Evolutionary conservation across 1,140 invertebrate species (phyloP).

Genomic region (Mercenaria mercenaria): DNA sequence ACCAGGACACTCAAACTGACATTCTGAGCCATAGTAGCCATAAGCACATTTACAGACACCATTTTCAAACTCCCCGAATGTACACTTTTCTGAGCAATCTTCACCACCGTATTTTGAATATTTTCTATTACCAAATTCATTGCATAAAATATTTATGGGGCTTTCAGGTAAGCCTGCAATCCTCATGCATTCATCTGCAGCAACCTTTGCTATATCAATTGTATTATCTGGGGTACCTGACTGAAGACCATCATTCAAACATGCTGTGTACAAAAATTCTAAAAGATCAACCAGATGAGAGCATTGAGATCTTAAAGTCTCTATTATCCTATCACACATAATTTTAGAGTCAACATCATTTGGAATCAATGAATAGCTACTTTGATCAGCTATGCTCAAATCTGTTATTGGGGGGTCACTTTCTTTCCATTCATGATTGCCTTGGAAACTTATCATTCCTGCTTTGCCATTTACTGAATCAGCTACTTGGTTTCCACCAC

Average conservation of each 20-base stretch:
- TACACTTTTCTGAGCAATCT: conserved; percentile 20
- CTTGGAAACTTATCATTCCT: conserved; percentile 9
- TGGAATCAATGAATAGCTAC: neutral
- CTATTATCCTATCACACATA: neutral
- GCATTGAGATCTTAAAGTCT: neutral
- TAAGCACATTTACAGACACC: neutral
- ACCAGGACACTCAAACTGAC: conserved; percentile 34
- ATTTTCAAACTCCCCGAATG: conserved; percentile 24
- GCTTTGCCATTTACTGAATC: conserved; percentile 17
- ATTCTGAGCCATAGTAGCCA: conserved; percentile 38
- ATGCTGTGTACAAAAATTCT: neutral
- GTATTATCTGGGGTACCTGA: neutral
- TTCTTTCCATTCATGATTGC: neutral
- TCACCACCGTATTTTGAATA: conserved; percentile 18
- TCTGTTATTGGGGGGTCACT: conserved; percentile 30
- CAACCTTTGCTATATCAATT: neutral
- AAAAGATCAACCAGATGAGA: neutral
- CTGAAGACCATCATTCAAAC: neutral
- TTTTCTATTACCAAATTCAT: neutral
- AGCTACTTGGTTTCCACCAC: neutral
- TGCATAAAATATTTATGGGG: conserved; percentile 23
- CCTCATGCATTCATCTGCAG: neutral
- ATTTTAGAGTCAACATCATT: neutral
- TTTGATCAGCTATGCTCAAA: conserved; percentile 22
- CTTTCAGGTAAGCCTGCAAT: neutral